Conservation (phyloP, 2,113 vertebrate genomes). For the Myrmecobius fasciatus region DNA sequence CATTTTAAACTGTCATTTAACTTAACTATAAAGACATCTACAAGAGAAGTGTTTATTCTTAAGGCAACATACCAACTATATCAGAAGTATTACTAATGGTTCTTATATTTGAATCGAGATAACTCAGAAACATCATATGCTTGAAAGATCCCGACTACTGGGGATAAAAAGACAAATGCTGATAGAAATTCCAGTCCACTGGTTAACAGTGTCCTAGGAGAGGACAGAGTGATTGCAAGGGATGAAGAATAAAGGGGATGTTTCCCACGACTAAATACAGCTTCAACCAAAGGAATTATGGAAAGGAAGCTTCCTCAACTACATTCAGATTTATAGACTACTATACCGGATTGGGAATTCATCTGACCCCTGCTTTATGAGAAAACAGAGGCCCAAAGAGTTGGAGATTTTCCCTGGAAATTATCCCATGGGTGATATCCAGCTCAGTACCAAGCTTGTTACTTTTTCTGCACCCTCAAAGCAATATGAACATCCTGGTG, state of each 20-base stretch:
- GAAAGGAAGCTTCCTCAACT: not conserved
- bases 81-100: slow-evolving; percentile 49
- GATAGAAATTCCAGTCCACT: too few species aligned
- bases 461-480: not conserved
- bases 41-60: slow-evolving; percentile 50
- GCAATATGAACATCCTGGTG: not conserved
- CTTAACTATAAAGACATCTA: slow-evolving; percentile 57
- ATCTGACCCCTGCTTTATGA: too few species aligned
- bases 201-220: not conserved
- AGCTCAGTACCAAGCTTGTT: too few species aligned
- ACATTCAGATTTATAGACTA: not conserved
- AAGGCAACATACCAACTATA: slow-evolving; percentile 53
- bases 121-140: slow-evolving; percentile 44
- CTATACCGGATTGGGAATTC: not conserved
- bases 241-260: not conserved
- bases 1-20: not conserved
- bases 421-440: too few species aligned
- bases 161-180: not conserved
- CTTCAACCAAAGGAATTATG: not conserved
- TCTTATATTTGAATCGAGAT: slow-evolving; percentile 55
- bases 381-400: not conserved
- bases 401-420: not conserved
- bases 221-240: not conserved
- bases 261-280: not conserved
- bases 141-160: not conserved